phyloP scores from a whole-genome alignment of 2,113 vertebrate species.

The Dasyornis broadbenti region DNA sequence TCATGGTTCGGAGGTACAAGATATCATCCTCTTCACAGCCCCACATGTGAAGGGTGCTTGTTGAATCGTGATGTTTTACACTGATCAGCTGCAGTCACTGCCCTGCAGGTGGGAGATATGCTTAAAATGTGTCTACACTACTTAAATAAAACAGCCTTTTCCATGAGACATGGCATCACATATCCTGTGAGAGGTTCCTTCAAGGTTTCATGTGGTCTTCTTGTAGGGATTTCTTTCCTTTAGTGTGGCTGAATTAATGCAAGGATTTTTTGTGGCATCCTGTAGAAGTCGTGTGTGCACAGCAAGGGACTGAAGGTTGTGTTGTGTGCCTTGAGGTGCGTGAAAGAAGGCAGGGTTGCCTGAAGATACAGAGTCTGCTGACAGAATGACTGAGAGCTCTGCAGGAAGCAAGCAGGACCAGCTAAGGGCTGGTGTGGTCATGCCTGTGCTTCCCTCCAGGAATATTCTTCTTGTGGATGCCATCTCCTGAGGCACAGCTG shows the following conservation, averaged over 20 bases:
- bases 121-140: neutral
- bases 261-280: neutral
- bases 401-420: neutral
- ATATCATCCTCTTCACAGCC: neutral
- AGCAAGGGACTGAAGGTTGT: neutral
- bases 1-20: neutral
- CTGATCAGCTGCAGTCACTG: neutral
- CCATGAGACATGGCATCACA: neutral
- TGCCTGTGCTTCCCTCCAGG: neutral
- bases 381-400: neutral
- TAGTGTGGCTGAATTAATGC: neutral
- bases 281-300: neutral
- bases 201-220: neutral
- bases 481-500: neutral
- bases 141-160: neutral
- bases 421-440: accelerated
- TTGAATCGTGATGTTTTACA: neutral
- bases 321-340: neutral
- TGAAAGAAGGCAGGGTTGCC: neutral
- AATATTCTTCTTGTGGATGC: neutral
- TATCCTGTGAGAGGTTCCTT: neutral
- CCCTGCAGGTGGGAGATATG: neutral
- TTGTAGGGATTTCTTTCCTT: neutral
- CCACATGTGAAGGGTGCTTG: accelerated
- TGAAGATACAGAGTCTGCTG: neutral